phyloP scores from a whole-genome alignment of 2,797 vertebrate genomes.

The Mormyrops boulengeri region DNA sequence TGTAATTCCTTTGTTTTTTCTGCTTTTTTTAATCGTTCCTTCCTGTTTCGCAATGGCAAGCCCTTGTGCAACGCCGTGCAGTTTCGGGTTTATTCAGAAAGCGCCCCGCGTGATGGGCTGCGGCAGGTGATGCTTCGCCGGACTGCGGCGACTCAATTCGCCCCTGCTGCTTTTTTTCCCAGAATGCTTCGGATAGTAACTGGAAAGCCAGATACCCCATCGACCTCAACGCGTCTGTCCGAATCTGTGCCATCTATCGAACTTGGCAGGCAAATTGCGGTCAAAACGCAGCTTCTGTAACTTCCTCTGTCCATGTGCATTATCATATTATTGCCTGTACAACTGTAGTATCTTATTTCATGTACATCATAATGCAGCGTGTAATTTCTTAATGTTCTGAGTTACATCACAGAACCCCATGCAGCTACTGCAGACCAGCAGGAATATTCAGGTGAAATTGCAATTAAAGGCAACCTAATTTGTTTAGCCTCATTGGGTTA shows the following conservation, averaged over 20 bases:
- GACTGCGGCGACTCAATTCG: background rate
- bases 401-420: background rate
- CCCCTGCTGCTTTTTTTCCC: background rate
- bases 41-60: background rate
- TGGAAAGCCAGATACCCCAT: background rate
- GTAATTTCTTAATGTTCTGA: background rate
- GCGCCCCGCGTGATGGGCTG: background rate
- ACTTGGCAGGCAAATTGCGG: background rate
- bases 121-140: background rate
- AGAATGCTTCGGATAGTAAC: background rate
- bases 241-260: background rate
- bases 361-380: background rate
- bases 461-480: background rate
- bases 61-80: slow-evolving; percentile 20
- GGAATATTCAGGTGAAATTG: background rate
- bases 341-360: background rate
- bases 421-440: background rate
- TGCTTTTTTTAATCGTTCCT: background rate
- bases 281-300: background rate
- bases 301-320: background rate
- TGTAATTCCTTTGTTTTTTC: slow-evolving; percentile 9
- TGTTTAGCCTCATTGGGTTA: slow-evolving; percentile 1
- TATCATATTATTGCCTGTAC: background rate
- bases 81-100: slow-evolving; percentile 19
- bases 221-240: background rate